Percentiles rank a stretch among this genome's conserved stretches.
These are phyloP conservation scores for Neofelis nebulosa DNA, from an alignment of 2,113 vertebrate genomes.

Conservation along the genomic window DNA sequence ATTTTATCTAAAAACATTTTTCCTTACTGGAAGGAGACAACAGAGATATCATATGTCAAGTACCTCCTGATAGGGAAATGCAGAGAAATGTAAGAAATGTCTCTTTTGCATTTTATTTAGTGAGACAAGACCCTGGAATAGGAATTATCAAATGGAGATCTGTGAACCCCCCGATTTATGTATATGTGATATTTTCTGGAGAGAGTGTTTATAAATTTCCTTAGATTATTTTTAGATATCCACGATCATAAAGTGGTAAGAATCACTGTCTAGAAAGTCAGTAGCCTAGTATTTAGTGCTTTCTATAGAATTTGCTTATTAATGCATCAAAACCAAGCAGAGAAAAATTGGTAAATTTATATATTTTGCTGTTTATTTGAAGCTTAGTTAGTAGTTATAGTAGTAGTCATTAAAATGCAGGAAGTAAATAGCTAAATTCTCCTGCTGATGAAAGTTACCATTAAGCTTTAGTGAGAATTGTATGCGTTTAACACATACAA, in stretches of 20 bases:
- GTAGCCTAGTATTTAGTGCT: not conserved
- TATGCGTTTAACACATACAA: not conserved
- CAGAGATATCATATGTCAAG: not conserved
- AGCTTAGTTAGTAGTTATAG: not conserved
- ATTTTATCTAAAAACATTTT: slow-evolving; percentile 30
- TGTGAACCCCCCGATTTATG: not conserved
- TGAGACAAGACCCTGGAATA: not conserved
- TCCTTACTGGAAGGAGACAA: not conserved
- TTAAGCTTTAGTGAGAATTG: not conserved
- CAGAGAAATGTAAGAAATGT: not conserved
- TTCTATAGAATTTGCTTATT: not conserved
- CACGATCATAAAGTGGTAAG: not conserved
- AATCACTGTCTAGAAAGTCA: not conserved
- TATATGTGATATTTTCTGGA: not conserved
- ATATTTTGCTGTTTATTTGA: not conserved
- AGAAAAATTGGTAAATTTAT: not conserved
- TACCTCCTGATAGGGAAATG: not conserved
- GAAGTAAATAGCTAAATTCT: not conserved
- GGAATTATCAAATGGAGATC: not conserved
- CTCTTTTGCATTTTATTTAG: not conserved
- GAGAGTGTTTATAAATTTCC: not conserved
- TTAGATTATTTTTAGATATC: not conserved
- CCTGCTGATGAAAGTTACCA: not conserved
- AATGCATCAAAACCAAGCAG: not conserved
- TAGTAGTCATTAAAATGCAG: not conserved